Evolutionary conservation across 1,140 invertebrate genomes (phyloP).

Genomic region (Varroa destructor): DNA sequence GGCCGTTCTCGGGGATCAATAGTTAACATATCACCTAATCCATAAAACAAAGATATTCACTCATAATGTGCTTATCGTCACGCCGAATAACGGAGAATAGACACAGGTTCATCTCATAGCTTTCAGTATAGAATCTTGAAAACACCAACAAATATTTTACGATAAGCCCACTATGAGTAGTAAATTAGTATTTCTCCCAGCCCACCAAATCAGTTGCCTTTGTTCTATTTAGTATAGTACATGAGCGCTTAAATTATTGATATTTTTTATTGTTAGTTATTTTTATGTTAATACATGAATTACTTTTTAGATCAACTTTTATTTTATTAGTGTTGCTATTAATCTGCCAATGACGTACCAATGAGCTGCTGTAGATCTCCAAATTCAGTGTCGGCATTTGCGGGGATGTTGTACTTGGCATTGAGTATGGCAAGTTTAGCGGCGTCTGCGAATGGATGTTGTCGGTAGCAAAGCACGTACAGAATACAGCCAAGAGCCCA

Average conservation of each 20-base stretch:
- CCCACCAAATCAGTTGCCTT: no score
- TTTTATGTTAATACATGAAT: neutral
- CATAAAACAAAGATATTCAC: slow-evolving; percentile 30
- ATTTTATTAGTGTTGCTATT: no score
- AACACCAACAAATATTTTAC: no score
- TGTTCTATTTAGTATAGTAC: no score
- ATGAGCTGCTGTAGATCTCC: slow-evolving; percentile 79
- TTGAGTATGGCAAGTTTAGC: slow-evolving; percentile 90
- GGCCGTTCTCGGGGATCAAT: slow-evolving; percentile 64
- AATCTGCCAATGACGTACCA: slow-evolving; percentile 47
- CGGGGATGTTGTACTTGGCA: slow-evolving; percentile 76
- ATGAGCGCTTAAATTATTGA: no score
- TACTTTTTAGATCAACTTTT: neutral
- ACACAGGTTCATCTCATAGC: no score
- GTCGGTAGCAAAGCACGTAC: slow-evolving; percentile 76
- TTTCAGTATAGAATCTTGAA: no score
- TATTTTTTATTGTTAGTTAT: no score
- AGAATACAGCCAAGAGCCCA: slow-evolving; percentile 96
- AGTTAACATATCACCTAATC: slow-evolving; percentile 58
- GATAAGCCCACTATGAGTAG: no score
- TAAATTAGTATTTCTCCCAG: no score
- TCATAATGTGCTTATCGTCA: neutral
- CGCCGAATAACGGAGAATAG: no score
- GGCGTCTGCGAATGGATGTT: slow-evolving; percentile 92
- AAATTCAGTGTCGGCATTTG: slow-evolving; percentile 56